phyloP scores from a whole-genome alignment of 2,113 vertebrate genomes.

The Myotis lucifugus region DNA sequence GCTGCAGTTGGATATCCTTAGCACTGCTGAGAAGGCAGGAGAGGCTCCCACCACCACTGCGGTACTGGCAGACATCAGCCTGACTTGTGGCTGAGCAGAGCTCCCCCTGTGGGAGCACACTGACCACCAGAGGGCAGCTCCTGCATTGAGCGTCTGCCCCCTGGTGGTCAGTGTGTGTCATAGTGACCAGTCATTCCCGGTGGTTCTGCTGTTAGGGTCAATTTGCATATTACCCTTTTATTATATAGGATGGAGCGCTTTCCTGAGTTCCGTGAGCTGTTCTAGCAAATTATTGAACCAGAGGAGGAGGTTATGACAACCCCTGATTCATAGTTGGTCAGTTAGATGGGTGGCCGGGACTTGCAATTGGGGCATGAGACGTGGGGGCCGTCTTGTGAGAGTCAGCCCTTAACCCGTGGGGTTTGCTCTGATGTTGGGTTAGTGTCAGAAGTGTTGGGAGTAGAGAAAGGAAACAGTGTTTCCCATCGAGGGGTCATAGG shows the following conservation, averaged over 20 bases:
- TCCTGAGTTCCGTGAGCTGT: not conserved
- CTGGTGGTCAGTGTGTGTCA: no score
- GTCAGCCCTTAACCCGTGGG: not conserved
- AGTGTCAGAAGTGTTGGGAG: not conserved
- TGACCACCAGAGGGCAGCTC: no score
- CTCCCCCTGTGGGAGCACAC: no score
- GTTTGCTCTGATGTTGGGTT: not conserved
- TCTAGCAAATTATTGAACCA: not conserved
- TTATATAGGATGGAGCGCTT: not conserved
- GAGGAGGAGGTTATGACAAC: not conserved
- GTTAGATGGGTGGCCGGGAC: not conserved
- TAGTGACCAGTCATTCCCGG: no score
- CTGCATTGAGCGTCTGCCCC: no score
- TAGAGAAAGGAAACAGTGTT: not conserved
- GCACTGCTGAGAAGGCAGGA: no score
- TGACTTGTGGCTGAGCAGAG: no score
- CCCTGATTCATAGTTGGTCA: not conserved
- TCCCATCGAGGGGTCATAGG: not conserved
- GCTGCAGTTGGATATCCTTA: no score
- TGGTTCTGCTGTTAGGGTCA: no score
- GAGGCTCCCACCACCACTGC: no score
- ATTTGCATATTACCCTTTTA: no score
- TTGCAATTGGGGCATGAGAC: not conserved
- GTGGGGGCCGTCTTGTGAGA: not conserved
- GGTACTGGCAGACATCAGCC: no score